Conservation (phyloP, 2,113 vertebrate species). For the Pterocles gutturalis region DNA sequence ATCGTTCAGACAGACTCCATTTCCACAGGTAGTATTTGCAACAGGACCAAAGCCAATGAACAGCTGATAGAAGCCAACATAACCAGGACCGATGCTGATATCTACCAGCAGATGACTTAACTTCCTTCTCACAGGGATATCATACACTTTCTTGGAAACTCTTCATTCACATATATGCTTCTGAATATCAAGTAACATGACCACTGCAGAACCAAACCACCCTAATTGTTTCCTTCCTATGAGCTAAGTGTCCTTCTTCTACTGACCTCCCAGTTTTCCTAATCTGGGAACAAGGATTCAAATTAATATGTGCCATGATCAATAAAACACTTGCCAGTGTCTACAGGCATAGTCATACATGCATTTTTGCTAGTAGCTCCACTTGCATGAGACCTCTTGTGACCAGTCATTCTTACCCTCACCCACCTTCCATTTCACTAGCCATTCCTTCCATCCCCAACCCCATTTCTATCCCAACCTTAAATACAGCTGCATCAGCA, state of each 20-base stretch:
- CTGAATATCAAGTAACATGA: not conserved
- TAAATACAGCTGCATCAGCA: not conserved
- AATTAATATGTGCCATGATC: not conserved
- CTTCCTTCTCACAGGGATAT: not conserved
- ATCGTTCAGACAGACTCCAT: not conserved
- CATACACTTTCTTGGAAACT: not conserved
- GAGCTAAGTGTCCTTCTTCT: not conserved
- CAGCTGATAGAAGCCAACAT: not conserved
- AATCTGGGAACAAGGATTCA: not conserved
- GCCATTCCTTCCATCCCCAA: not conserved
- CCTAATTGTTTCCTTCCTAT: not conserved
- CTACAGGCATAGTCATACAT: not conserved
- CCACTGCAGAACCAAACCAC: not conserved
- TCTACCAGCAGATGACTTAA: not conserved
- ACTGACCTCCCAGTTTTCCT: not conserved
- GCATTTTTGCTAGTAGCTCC: not conserved
- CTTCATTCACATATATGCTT: not conserved
- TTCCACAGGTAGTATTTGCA: not conserved
- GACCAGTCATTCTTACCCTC: not conserved
- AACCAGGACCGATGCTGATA: not conserved
- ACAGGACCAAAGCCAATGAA: not conserved
- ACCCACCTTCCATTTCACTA: not conserved
- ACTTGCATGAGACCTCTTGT: not conserved
- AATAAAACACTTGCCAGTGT: not conserved
- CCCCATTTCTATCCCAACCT: fast-evolving